Evolutionary conservation across 2,797 vertebrate species (phyloP), one percentile per base, ranked within the genome.

Genomic region (Myotis findleyi): DNA sequence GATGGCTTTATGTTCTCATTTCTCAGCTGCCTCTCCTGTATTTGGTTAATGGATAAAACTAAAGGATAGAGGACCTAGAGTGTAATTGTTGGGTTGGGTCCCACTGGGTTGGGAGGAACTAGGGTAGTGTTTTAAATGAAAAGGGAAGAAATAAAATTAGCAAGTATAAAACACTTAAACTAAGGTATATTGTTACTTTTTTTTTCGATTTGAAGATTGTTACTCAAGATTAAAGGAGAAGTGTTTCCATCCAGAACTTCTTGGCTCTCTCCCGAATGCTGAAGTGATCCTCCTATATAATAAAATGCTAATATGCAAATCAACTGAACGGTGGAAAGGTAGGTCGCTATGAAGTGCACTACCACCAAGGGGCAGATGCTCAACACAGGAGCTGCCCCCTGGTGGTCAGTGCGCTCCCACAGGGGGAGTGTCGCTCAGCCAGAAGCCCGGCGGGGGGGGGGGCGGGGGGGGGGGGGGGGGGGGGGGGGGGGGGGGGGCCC

Each of bases 141-240:
- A 96, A 83, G 64, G 49, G 69, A 87, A 83, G 41, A 92, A 64
- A 30, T 82, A 79, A 51, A 55, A 68, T 86, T 75, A 93, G 17
- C 36, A 92, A 83, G 25, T 36, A 79, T 36, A 72, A 44, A 72
- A 96, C 87, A 53, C 21, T 53, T 51, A 91, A 94, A 49, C 51
- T 62, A 79, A 77, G 59, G 36, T 57, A 59, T 57, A 49, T 9
- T 57, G 13, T 55, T 81, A 57, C 3, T 9, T 1, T 12, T 59
- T 33, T n/a, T 30, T 41, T 57, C 20, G 10, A 18, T 23, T 80
- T 79, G 27, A 23, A 73, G 75, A 89, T 69, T 73, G 30, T 68
- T 59, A 89, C 30, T 91, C 20, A 36, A 36, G 55, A 47, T 95
- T 83, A 79, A 95, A 83, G 17, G 25, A 94, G 59, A 68, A 66